Evolutionary conservation across 2,888 invertebrate species (phyloP), one percentile per base, ranked within the genome.

Genomic region (Chydorus sphaericus): DNA sequence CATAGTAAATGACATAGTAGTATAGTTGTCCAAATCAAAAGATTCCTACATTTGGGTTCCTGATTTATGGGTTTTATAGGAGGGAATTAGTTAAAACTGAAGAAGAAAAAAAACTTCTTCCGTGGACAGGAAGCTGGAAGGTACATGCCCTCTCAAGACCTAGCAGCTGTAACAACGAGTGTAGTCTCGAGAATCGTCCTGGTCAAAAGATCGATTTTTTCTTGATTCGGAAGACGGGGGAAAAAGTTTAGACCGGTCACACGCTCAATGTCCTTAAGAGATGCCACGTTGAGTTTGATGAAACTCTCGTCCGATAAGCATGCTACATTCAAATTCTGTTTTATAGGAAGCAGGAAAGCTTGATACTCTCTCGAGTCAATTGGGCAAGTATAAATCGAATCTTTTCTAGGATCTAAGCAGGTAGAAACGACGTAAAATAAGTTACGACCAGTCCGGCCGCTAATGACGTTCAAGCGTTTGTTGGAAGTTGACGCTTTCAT

Each of bases 141-240:
- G n/a, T n/a, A n/a, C n/a, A n/a, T n/a, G n/a, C n/a, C n/a, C 7
- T 5, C n/a, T 39, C 39, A 39, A 3, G 14, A n/a, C 14, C 44
- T 44, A 6, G 28, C 36, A 26, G 53, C 28, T 14, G 36, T 38
- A 1, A 55, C 10, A 20, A 55, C 28, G 31, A 55, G 30, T n/a
- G 23, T 14, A 8, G 55, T 49, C 10, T 20, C 55, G n/a, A 49
- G 31, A 3, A 49, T 48, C 6, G 55, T 55, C 36, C 36, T 52
- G 7, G 31, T 1, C 6, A 52, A 10, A 4, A 52, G 18, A 4
- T 10, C 36, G 33, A 52, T 20, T 20, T 36, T 52, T 18, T 52
- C 52, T 6, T 36, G 31, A n/a, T 11, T 16, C 1, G 52, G 52
- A 16, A 52, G 23, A 20, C 36, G 23, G n/a, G 52, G 36, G 36